Evolutionary conservation across 2,888 invertebrate genomes (phyloP).

Genomic region (Dione juno): DNA sequence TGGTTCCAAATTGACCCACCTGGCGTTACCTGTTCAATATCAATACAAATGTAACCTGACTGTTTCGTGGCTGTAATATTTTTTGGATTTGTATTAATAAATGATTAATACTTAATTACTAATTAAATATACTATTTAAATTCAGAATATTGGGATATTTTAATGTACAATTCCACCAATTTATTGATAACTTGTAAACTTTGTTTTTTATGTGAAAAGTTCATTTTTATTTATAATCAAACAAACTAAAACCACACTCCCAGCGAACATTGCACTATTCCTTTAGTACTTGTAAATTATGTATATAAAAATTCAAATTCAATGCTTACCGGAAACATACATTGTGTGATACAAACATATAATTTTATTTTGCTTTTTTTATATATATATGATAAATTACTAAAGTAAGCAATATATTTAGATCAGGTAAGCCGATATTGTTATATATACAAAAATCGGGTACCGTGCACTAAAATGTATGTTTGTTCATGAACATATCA

Average conservation of each 20-base stretch:
- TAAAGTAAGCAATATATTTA: neutral
- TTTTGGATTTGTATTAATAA: slow-evolving; percentile 33
- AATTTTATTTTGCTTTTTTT: neutral
- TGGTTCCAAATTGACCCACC: slow-evolving; percentile 45
- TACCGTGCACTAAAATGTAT: neutral
- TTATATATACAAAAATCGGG: neutral
- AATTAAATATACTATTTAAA: neutral
- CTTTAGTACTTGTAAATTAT: slow-evolving; percentile 33
- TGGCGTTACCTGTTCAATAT: slow-evolving; percentile 50
- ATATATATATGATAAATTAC: neutral
- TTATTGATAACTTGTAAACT: slow-evolving; percentile 7
- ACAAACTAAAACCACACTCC: slow-evolving; percentile 45
- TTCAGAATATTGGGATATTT: neutral
- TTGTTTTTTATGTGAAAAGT: slow-evolving; percentile 1
- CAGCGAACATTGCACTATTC: slow-evolving; percentile 33
- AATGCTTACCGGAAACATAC: slow-evolving; percentile 64
- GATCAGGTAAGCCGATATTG: slow-evolving; percentile 10
- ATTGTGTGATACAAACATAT: slow-evolving; percentile 40
- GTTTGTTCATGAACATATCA: too few species aligned
- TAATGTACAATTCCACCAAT: neutral
- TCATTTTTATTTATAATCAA: slow-evolving; percentile 15
- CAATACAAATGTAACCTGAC: slow-evolving; percentile 37
- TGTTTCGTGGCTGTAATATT: slow-evolving; percentile 39
- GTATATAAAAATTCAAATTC: slow-evolving; percentile 43
- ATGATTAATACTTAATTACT: neutral